A percentile compares a stretch with the other conserved stretches of the same genome.
These are phyloP conservation scores for Mylabris phalerata DNA, from an alignment of 1,140 invertebrate species.

Conservation along the genomic window DNA sequence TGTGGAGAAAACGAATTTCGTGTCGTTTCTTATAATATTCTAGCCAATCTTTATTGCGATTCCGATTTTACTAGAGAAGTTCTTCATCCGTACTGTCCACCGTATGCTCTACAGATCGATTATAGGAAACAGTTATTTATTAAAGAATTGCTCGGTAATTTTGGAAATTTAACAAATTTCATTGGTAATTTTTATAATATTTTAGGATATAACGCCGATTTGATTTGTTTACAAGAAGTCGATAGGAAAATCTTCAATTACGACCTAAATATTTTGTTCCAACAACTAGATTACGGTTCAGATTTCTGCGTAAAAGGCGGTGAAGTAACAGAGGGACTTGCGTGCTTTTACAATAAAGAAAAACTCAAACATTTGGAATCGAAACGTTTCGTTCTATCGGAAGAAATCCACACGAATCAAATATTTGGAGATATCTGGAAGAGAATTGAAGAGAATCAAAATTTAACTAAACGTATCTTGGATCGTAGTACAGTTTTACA, in stretches of 20 bases:
- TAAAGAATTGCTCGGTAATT: conserved; percentile 71
- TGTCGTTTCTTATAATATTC: conserved; percentile 80
- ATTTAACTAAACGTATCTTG: conserved; percentile 54
- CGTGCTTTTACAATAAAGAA: conserved; percentile 64
- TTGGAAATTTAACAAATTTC: background rate
- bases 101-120: conserved; percentile 71
- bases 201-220: conserved; percentile 79
- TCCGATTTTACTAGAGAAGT: conserved; percentile 65
- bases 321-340: conserved; percentile 68
- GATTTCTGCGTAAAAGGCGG: conserved; percentile 65
- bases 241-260: conserved; percentile 70
- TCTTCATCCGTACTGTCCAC: conserved; percentile 77
- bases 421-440: conserved; percentile 57
- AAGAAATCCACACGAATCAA: conserved; percentile 48
- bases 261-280: conserved; percentile 61
- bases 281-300: conserved; percentile 50
- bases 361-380: conserved; percentile 50
- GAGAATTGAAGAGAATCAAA: conserved; percentile 53
- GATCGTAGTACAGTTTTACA: conserved; percentile 57
- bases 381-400: conserved; percentile 38
- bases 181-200: conserved; percentile 23
- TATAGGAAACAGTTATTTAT: conserved; percentile 81
- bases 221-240: conserved; percentile 90
- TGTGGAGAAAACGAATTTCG: conserved; percentile 57
- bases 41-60: conserved; percentile 85